Conservation (phyloP, 2,797 vertebrate genomes). For the Pristis pectinata region DNA sequence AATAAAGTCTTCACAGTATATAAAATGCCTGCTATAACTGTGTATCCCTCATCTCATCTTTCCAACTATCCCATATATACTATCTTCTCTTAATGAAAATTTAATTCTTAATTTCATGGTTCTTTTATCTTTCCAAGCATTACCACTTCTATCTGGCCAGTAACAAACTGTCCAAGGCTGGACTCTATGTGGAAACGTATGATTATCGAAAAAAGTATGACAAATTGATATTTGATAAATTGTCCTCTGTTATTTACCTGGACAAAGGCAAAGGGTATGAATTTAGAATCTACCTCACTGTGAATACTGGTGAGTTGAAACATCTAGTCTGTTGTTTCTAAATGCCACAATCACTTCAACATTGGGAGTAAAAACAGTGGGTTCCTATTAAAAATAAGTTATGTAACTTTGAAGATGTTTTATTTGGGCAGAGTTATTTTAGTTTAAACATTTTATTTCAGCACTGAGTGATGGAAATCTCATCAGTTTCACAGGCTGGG, state of each 20-base stretch:
- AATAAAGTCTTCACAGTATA: neutral
- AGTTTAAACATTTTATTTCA: neutral
- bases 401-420: neutral
- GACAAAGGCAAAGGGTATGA: neutral
- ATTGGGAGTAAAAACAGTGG: neutral
- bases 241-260: neutral
- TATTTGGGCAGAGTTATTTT: neutral
- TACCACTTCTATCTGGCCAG: slow-evolving; percentile 52
- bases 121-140: slow-evolving; percentile 43
- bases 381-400: neutral
- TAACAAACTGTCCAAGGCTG: slow-evolving; percentile 40
- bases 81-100: neutral
- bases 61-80: neutral
- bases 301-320: neutral
- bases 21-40: neutral
- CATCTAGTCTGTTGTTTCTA: neutral
- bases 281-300: neutral
- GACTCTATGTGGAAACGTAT: slow-evolving; percentile 47
- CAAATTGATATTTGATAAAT: accelerated
- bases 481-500: neutral
- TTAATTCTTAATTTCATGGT: neutral
- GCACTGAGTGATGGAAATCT: neutral
- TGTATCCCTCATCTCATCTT: neutral
- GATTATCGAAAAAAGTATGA: slow-evolving; percentile 47
- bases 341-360: neutral